phyloP scores from a whole-genome alignment of 2,888 invertebrate species.

The Andrena bicolor region DNA sequence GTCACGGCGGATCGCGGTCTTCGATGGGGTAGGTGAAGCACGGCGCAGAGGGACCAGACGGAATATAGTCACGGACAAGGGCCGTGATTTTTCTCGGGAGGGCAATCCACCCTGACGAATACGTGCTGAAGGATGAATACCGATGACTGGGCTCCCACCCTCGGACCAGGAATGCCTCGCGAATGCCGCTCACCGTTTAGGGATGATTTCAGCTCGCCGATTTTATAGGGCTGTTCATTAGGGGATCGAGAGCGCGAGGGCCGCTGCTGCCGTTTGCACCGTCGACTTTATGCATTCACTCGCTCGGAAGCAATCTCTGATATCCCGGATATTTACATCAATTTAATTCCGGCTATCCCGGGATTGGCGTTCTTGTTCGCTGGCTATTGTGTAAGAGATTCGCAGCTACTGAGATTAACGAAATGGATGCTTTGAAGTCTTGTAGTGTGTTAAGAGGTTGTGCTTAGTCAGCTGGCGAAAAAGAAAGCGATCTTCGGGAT shows the following conservation, averaged over 20 bases:
- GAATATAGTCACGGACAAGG: slow-evolving; percentile 60
- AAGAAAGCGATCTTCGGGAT: too few relatives aligned
- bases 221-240: slow-evolving; percentile 33
- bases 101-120: slow-evolving; percentile 51
- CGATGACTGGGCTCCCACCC: slow-evolving; percentile 18
- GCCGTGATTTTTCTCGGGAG: slow-evolving; percentile 64
- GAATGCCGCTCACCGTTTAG: slow-evolving; percentile 34
- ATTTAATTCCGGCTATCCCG: slow-evolving; percentile 13
- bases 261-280: neutral
- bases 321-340: slow-evolving; percentile 9
- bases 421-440: too few relatives aligned
- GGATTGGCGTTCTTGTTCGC: too few relatives aligned
- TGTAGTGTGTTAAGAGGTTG: too few relatives aligned
- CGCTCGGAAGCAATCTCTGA: slow-evolving; percentile 17
- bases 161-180: slow-evolving; percentile 17
- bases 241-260: slow-evolving; percentile 23
- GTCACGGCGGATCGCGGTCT: slow-evolving; percentile 36
- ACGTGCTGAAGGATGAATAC: slow-evolving; percentile 64
- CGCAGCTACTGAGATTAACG: too few relatives aligned
- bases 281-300: slow-evolving; percentile 9
- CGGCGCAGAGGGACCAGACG: slow-evolving; percentile 4
- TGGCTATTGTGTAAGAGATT: too few relatives aligned
- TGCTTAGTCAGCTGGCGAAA: too few relatives aligned
- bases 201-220: slow-evolving; percentile 21
- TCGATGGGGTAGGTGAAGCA: slow-evolving; percentile 6